phyloP scores from a whole-genome alignment of 2,113 vertebrate species.

The Osmerus eperlanus region DNA sequence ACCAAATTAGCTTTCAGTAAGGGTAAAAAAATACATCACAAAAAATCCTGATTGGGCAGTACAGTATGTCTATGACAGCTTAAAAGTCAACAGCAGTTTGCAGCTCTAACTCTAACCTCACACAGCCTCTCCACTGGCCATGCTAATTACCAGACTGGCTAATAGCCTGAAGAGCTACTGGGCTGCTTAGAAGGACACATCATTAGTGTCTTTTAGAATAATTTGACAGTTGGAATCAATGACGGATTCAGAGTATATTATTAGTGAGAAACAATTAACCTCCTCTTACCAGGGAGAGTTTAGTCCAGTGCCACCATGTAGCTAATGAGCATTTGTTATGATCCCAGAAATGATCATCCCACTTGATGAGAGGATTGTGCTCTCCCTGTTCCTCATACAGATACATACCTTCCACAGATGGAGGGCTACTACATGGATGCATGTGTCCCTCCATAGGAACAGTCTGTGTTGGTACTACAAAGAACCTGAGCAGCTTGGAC shows the following conservation, averaged over 20 bases:
- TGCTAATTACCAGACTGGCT: constrained; percentile 18
- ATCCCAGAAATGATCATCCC: constrained; percentile 24
- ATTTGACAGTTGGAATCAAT: constrained; percentile 44
- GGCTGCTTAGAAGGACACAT: constrained; percentile 28
- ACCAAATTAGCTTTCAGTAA: no score
- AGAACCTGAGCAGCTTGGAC: no score
- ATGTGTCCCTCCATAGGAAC: no score
- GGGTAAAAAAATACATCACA: no score
- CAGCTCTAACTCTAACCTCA: neutral
- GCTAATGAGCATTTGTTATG: constrained; percentile 43
- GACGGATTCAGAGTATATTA: constrained; percentile 12
- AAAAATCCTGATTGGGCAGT: neutral
- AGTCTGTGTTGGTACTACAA: no score
- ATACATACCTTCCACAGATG: no score
- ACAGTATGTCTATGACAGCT: neutral
- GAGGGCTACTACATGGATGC: no score
- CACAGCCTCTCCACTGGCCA: constrained; percentile 21
- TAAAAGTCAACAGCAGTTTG: neutral
- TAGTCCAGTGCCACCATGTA: constrained; percentile 16
- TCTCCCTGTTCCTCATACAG: neutral
- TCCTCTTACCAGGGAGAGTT: constrained; percentile 30
- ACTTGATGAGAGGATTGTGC: neutral
- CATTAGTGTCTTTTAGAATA: constrained; percentile 27
- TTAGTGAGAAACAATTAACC: constrained; percentile 41
- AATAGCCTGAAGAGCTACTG: constrained; percentile 23